Base-by-base conservation (phyloP, 1,140 invertebrate genomes). In the Holotrichia oblita region DNA sequence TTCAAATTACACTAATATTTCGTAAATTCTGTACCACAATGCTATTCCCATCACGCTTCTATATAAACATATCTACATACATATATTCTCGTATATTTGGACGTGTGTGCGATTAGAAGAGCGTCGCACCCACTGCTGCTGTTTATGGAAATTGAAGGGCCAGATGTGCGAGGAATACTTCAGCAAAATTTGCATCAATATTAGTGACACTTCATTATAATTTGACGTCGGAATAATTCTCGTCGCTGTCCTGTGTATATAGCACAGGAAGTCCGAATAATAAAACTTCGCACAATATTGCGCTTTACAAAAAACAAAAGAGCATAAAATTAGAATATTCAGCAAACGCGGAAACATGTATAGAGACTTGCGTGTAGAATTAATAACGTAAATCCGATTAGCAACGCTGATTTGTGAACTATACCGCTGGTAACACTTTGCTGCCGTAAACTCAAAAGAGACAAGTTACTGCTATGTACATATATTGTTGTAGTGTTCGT, bases 101-200 rank as follows among this genome's bases (percentile, higher is more conserved):
- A 12, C 12, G 7, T 12, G 61, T 22, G 22, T 64, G 61, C 17
- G 72, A 6, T 3, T 40, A n/a, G n/a, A n/a, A n/a, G n/a, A n/a
- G n/a, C n/a, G 27, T 34, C 27, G 40, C 10, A 6, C 72, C 24
- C 24, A 27, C n/a, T 41, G 40, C 34, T 42, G n/a, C 72, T 73
- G 72, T 73, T 73, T 73, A 73, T 73, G 72, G 72, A 73, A 73
- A 73, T 73, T 73, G 72, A 73, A 73, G 72, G 40, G 72, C 72
- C 72, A 73, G 72, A 40, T 73, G 72, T 73, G 40, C 72, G n/a
- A 24, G 27, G 72, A 73, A 73, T 73, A 27, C 24, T 73, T 27
- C 34, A 24, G 9, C 72, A n/a, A 42, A 40, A 73, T 73, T 73
- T 73, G 72, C 72, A 73, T 73, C 72, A 73, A 73, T 73, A 73